A percentile compares a stretch with the other conserved stretches of the same genome.
Evolutionary conservation across 2,797 vertebrate species (phyloP).

Genomic region (Manis crassicaudata): DNA sequence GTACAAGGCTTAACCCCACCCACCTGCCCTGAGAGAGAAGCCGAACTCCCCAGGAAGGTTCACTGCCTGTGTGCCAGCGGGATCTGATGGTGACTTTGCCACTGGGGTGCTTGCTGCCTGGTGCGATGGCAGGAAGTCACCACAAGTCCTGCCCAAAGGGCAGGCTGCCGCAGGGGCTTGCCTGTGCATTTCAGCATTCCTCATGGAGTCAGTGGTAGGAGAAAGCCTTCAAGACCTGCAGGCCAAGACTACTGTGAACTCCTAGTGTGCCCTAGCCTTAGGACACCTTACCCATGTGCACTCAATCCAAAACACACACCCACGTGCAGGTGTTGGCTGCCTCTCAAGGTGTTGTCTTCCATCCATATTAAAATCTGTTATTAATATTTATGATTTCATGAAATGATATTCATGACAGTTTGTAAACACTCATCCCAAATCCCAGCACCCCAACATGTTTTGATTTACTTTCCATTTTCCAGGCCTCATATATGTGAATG

Average conservation of each 20-base stretch:
- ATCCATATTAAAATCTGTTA: background rate
- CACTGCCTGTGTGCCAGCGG: background rate
- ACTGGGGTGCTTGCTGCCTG: fast-evolving
- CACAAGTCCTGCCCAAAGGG: fast-evolving
- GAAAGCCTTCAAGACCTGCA: fast-evolving
- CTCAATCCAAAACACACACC: background rate
- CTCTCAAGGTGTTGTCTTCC: background rate
- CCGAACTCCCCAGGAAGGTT: fast-evolving
- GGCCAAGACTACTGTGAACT: fast-evolving
- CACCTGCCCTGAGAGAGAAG: background rate
- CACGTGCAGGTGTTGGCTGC: background rate
- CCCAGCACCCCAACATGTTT: background rate
- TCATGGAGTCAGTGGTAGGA: background rate
- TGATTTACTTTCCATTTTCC: background rate
- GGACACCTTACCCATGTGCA: too few relatives aligned
- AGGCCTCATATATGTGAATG: background rate
- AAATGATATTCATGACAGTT: background rate
- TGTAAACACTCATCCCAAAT: background rate
- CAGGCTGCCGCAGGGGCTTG: background rate
- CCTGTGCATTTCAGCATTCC: too few relatives aligned
- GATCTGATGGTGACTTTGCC: fast-evolving
- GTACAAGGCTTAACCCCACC: fast-evolving
- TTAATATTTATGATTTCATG: background rate
- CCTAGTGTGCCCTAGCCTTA: background rate
- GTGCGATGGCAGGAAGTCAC: background rate